Conservation (phyloP, 2,888 invertebrate genomes). For the Lasius platythorax region DNA sequence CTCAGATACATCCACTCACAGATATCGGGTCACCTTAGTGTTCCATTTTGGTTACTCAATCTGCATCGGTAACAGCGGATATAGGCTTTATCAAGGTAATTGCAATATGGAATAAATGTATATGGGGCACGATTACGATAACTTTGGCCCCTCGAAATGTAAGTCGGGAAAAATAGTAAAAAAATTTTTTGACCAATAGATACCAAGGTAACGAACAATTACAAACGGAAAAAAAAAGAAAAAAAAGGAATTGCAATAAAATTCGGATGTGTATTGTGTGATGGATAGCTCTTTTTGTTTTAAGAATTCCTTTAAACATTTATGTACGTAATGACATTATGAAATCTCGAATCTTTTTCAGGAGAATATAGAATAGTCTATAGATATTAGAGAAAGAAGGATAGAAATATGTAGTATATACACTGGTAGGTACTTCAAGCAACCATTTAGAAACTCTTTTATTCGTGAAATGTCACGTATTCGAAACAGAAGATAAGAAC, state of each 20-base stretch:
- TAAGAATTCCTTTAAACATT: background rate
- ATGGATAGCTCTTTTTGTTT: background rate
- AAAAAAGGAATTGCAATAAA: background rate
- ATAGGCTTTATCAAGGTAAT: conserved; percentile 12
- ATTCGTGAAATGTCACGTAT: conserved; percentile 50
- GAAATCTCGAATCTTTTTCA: background rate
- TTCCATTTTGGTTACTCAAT: conserved; percentile 41
- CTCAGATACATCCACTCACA: conserved; percentile 20
- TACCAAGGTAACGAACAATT: no score
- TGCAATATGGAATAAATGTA: background rate
- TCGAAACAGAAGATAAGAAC: conserved; percentile 44
- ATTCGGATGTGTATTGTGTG: background rate
- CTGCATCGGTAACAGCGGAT: conserved; percentile 3
- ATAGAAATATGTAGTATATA: conserved; percentile 5
- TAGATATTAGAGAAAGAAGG: background rate
- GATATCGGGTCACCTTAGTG: conserved; percentile 32
- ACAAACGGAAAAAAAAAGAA: no score
- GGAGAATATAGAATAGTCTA: background rate
- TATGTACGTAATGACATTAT: background rate
- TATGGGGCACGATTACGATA: no score
- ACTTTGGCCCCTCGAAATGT: no score
- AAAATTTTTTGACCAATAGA: no score
- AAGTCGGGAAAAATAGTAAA: no score
- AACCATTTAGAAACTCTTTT: conserved; percentile 45
- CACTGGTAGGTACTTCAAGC: conserved; percentile 11